These are phyloP conservation scores for Clangula hyemalis DNA, from an alignment of 2,797 vertebrate genomes.

Conservation along the genomic window DNA sequence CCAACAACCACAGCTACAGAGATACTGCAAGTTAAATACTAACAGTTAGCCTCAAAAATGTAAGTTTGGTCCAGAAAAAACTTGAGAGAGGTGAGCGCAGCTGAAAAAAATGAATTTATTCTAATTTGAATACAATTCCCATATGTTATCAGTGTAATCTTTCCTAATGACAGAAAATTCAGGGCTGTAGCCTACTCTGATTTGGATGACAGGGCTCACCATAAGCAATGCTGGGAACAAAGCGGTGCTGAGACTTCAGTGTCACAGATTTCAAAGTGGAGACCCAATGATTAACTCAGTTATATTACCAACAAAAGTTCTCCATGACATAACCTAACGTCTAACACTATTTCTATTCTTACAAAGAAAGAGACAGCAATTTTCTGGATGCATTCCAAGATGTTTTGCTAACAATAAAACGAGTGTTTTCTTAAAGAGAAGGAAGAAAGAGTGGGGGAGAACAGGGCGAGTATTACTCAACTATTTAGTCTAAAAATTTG, in stretches of 20 bases:
- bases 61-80: neutral
- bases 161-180: neutral
- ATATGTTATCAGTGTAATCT: accelerated
- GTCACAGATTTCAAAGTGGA: neutral
- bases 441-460: conserved; percentile 43
- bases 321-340: neutral
- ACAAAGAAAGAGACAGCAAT: conserved; percentile 18
- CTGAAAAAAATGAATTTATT: neutral
- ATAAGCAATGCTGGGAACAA: neutral
- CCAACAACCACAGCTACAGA: neutral
- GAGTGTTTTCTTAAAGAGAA: conserved; percentile 72
- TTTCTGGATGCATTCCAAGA: conserved; percentile 60
- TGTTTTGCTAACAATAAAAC: conserved; percentile 64
- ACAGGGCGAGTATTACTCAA: conserved; percentile 73
- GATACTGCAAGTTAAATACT: neutral
- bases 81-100: accelerated
- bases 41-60: neutral
- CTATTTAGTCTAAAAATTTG: conserved; percentile 76
- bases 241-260: neutral
- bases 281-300: neutral
- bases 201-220: accelerated
- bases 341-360: conserved; percentile 18
- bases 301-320: neutral
- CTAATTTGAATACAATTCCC: neutral
- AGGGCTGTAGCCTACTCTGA: accelerated